Evolutionary conservation across 2,797 vertebrate genomes (phyloP).

Genomic region (Semaprochilodus insignis): DNA sequence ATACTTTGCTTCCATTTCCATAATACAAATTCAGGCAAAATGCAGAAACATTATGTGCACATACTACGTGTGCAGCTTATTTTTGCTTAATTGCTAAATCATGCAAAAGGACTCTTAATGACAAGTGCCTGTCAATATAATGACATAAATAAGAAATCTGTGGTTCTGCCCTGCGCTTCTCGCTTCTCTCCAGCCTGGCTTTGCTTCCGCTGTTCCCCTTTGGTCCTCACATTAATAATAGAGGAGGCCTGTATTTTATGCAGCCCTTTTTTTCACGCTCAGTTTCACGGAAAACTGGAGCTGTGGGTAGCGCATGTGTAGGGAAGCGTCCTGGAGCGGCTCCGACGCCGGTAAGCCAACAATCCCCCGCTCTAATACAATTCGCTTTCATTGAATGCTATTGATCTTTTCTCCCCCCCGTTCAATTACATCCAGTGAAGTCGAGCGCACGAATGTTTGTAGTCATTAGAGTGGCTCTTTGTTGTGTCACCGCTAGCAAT

Average conservation of each 20-base stretch:
- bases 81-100: background rate
- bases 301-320: conserved; percentile 67
- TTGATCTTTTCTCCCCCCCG: conserved; percentile 74
- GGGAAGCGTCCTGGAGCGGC: conserved; percentile 59
- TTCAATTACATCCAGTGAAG: conserved; percentile 79
- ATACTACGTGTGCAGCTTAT: background rate
- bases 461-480: conserved; percentile 81
- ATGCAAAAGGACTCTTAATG: background rate
- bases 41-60: background rate
- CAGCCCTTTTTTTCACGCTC: conserved; percentile 76
- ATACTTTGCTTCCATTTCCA: background rate
- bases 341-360: conserved; percentile 41
- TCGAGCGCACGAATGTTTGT: conserved; percentile 79
- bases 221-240: conserved; percentile 79
- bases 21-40: background rate
- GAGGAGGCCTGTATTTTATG: conserved; percentile 77
- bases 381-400: conserved; percentile 84
- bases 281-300: conserved; percentile 81
- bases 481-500: conserved; percentile 82
- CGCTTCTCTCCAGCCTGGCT: conserved; percentile 32
- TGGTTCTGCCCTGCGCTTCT: background rate
- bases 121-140: background rate
- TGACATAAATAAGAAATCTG: background rate
- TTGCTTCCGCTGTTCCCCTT: conserved; percentile 59
- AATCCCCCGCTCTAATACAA: conserved; percentile 69